Base-by-base conservation (phyloP, 2,797 vertebrate genomes). In the Chelidonichthys spinosus region DNA sequence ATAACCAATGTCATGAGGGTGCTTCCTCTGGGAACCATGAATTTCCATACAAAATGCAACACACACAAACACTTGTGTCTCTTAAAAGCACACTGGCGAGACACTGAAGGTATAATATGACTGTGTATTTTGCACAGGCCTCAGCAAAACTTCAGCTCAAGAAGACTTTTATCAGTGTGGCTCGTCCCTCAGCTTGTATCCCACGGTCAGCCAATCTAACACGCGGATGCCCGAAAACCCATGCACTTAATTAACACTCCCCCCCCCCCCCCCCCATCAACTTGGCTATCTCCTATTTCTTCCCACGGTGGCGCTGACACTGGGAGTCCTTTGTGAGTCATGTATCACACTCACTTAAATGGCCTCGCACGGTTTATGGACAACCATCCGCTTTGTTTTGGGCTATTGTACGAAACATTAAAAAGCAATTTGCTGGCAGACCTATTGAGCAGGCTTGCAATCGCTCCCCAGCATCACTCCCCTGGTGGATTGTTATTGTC, bases 311-410 rank as follows among this genome's bases (percentile, higher is more conserved):
- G 84, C 65, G 44, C 42, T 93, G 94, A 95, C 94, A 94, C 90
- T 93, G 91, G 90, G 90, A 94, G 86, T 85, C 86, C 85, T 94
- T 78, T 90, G 87, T 91, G 92, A 94, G 90, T 92, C 94, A 96
- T 96, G 95, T 93, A 96, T 97, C 95, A 96, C 89, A 90, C 91
- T 94, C 94, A 92, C 95, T 96, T 96, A 96, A 96, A 96, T 95
- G 94, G 95, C 95, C 95, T 93, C 87, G 83, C 91, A 92, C 85
- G 88, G 94, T 95, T 97, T 96, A 95, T 82, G 95, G 94, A 95
- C 94, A 95, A 95, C 94, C 95, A 95, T 95, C 94, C 82, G 81
- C 93, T 95, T 95, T 95, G 94, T 95, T 96, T 95, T 92, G 87
- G 91, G 92, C 90, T 91, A 92, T 92, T 94, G 92, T 92, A 85